Evolutionary conservation across 2,888 invertebrate species (phyloP), one percentile per base, ranked within the genome.

Genomic region (Ernsta delagoae): DNA sequence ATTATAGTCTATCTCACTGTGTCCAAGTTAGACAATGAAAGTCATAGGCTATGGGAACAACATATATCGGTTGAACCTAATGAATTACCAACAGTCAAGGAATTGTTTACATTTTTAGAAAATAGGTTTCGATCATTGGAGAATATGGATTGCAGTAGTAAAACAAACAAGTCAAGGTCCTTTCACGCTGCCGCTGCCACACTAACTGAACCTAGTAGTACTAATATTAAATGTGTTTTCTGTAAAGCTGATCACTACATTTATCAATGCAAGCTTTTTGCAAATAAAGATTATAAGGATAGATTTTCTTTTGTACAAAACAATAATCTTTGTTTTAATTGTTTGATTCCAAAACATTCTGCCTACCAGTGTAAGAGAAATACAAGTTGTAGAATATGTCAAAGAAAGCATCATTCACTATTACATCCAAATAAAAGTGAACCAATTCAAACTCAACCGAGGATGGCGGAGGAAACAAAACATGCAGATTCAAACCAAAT

Each of bases 21-120:
- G 5, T 54, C 60, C 7, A 80, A 78, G 53, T 70, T 78, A 31
- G 78, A 79, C 50, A 36, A 68, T 57, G 77, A 75, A 60, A 66
- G 76, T 11, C 74, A 73, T 6, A 75, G 67, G 43, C 50, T 50
- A 8, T 50, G 50, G 50, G 50, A 50, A 50, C 50, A 50, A 50
- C 50, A 50, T 16, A 16, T 50, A 50, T 50, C 50, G 16, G 3
- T 7, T 16, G 50, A 50, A 50, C 4, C 50, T 16, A 50, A 50
- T 16, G 50, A 50, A 16, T 16, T 50, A 8, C 16, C 50, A 8
- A 50, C 50, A 5, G 50, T 50, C 16, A 50, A 50, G 16, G 50
- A 50, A 8, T 50, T 50, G 16, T 50, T 50, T 8, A 50, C 16
- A 50, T 50, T 59, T 43, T 59, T 59, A 43, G 59, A 43, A 59